These are phyloP conservation scores for Trochalopteron elliotii DNA, from an alignment of 2,113 vertebrate genomes.

Conservation along the genomic window DNA sequence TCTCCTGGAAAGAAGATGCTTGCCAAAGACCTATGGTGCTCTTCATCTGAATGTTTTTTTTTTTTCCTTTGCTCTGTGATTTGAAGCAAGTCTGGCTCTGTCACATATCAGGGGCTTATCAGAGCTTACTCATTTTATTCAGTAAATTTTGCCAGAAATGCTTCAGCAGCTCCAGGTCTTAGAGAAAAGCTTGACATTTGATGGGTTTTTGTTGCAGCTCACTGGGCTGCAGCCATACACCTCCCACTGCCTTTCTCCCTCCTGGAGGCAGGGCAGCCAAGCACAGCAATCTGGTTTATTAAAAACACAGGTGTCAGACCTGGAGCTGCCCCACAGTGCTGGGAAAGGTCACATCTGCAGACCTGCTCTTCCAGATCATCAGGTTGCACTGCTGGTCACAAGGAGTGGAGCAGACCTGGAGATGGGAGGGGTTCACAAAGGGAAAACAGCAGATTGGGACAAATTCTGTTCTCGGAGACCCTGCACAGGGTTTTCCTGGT, in stretches of 20 bases:
- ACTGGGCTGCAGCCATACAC: neutral
- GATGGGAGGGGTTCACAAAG: neutral
- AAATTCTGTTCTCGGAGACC: neutral
- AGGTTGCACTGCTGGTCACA: neutral
- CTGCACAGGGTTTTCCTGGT: neutral
- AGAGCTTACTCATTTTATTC: neutral
- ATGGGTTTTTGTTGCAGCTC: neutral
- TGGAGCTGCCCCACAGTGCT: neutral
- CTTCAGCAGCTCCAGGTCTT: neutral
- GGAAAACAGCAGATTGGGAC: neutral
- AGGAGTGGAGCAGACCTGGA: neutral
- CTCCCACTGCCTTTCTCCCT: neutral
- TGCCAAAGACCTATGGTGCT: neutral
- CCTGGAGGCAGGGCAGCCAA: neutral
- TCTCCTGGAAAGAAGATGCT: neutral
- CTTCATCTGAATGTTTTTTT: neutral
- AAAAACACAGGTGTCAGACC: neutral
- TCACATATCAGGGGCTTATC: neutral
- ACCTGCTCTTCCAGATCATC: neutral
- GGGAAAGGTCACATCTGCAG: neutral
- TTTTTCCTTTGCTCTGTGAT: neutral
- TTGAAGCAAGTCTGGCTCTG: neutral
- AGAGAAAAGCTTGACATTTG: neutral
- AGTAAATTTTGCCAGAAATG: neutral
- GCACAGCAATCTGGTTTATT: neutral